phyloP scores from a whole-genome alignment of 2,113 vertebrate genomes.

The Cebidichthys violaceus region DNA sequence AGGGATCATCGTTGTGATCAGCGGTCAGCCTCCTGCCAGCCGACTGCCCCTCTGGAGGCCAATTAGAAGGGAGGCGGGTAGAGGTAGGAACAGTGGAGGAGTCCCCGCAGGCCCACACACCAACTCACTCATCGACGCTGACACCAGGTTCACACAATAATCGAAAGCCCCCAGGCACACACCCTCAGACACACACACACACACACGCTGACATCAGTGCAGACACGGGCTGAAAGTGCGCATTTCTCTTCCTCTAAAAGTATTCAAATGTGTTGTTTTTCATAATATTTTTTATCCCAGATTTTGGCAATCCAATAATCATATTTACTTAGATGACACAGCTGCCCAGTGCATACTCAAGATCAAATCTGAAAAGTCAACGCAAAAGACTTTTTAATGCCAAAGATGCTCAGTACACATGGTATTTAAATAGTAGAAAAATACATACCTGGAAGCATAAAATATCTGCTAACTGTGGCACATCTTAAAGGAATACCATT shows the following conservation, averaged over 20 bases:
- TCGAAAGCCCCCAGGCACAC: conserved; percentile 41
- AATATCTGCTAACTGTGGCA: not conserved
- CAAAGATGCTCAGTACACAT: not conserved
- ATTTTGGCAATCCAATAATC: not conserved
- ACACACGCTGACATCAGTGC: not conserved
- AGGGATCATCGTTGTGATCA: conserved; percentile 60
- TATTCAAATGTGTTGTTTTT: not conserved
- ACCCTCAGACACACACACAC: conserved; percentile 19
- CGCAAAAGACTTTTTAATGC: not conserved
- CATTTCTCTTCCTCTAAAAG: not conserved
- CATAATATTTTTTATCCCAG: not conserved
- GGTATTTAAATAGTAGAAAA: not conserved
- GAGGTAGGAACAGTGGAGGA: conserved; percentile 39
- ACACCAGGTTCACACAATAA: conserved; percentile 54
- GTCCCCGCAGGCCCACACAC: conserved; percentile 34
- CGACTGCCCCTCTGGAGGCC: conserved; percentile 62
- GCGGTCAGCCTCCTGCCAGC: conserved; percentile 57
- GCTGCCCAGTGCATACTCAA: not conserved
- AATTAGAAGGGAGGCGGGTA: conserved; percentile 68
- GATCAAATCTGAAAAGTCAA: not conserved
- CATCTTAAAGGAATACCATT: not conserved
- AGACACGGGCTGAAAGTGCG: not conserved
- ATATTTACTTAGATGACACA: not conserved
- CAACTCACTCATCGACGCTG: conserved; percentile 31
- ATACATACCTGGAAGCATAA: not conserved